Base-by-base conservation (phyloP, 2,797 vertebrate species). In the Micrastur ruficollis region DNA sequence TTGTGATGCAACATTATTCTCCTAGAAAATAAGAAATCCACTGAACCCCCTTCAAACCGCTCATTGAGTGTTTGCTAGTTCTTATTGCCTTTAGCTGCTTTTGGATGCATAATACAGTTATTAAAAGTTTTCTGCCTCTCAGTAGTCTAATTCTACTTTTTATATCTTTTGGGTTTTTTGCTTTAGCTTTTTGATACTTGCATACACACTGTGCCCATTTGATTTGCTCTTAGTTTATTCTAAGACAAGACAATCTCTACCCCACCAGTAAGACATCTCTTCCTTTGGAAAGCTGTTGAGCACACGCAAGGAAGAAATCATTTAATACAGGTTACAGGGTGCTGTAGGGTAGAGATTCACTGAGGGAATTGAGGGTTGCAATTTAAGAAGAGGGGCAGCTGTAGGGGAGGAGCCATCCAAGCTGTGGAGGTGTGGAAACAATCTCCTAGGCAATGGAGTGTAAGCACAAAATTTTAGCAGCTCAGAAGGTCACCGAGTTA, bases 371-470 rank as follows among this genome's bases (percentile, higher is more conserved):
- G 79, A 88, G 80, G 40, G 27, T 38, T 95, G 88, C 92, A 95
- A 96, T 95, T 96, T 86, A 90, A 96, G 94, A 95, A 92, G 86
- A 80, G 72, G 50, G 65, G 76, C 92, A 97, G 92, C 94, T 94
- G 90, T 88, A 83, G 55, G 73, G 80, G 90, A 81, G 80, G 88
- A 96, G 86, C 40, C n/a, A 83, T 73, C 47, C 52, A 90, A 78
- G 68, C 49, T 89, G 76, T 88, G 62, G 47, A 88, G 86, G 46
- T 91, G 68, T 14, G 19, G 88, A 93, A 96, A 95, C 65, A 40
- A 67, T 86, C 92, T 97, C 90, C 94, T 86, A 86, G 92, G 92
- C 94, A 96, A 86, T 80, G 62, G 75, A 93, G 47, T 55, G 56
- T 86, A 82, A 94, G 85, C 68, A 92, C 68, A 95, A 92, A 94